phyloP scores from a whole-genome alignment of 2,888 invertebrate species.

The Drosophila crucigera region DNA sequence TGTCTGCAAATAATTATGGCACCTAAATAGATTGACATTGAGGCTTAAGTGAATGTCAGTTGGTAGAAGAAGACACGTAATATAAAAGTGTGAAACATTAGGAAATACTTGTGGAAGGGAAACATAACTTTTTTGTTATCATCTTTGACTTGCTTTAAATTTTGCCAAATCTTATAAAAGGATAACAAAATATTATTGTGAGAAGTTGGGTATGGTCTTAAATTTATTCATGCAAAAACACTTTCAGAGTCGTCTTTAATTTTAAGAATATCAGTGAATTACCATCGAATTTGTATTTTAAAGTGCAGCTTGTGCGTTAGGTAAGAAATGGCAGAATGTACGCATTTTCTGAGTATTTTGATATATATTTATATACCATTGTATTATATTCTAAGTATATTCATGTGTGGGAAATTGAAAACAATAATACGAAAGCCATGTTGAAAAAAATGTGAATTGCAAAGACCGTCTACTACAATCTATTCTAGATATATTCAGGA shows the following conservation, averaged over 20 bases:
- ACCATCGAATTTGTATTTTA: neutral
- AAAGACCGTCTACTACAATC: neutral
- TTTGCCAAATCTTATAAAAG: neutral
- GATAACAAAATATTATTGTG: neutral
- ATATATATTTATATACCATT: neutral
- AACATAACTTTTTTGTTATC: no score
- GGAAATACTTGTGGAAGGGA: neutral
- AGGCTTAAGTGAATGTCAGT: slow-evolving; percentile 17
- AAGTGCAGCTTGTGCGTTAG: neutral
- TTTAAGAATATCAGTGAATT: neutral
- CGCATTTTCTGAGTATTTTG: neutral
- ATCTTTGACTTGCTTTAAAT: neutral
- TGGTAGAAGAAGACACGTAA: neutral
- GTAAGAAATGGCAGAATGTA: neutral
- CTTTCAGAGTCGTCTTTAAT: fast-evolving
- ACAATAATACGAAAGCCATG: neutral
- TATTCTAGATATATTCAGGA: neutral
- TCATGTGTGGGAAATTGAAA: neutral
- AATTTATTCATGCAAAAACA: neutral
- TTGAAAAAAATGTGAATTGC: neutral
- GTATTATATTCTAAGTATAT: neutral
- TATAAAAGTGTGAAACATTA: neutral
- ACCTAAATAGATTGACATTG: slow-evolving; percentile 47
- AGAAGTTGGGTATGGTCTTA: neutral
- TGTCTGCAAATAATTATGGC: slow-evolving; percentile 19